phyloP scores from a whole-genome alignment of 2,797 vertebrate genomes.

The Neosilurus hyrtlii region DNA sequence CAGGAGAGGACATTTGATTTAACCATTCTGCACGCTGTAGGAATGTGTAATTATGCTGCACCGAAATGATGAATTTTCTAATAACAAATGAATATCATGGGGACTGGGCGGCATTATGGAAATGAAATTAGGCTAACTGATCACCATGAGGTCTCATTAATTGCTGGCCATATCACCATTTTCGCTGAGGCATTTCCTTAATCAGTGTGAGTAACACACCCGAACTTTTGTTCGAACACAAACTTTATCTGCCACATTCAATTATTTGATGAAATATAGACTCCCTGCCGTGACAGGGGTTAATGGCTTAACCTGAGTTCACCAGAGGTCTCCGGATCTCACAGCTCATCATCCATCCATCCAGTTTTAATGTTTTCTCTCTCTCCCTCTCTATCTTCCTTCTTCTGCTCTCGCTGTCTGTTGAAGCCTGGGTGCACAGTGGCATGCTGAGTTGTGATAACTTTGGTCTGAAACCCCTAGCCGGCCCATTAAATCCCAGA shows the following conservation, averaged over 20 bases:
- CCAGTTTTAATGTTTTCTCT: not conserved
- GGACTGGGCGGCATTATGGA: slow-evolving; percentile 22
- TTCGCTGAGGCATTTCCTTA: not conserved
- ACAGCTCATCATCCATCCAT: slow-evolving; percentile 15
- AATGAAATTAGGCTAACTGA: slow-evolving; percentile 28
- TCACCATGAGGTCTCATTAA: slow-evolving; percentile 26
- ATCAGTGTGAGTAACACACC: not conserved
- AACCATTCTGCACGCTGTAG: not conserved
- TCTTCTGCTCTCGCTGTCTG: slow-evolving; percentile 17
- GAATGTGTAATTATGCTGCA: slow-evolving; percentile 5
- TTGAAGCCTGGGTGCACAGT: not conserved
- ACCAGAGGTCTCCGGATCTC: slow-evolving; percentile 20
- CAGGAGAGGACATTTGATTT: not conserved
- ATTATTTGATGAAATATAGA: slow-evolving; percentile 7
- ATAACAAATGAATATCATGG: not conserved
- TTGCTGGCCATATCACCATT: slow-evolving; percentile 3
- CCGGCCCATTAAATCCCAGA: slow-evolving; percentile 61
- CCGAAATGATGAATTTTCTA: slow-evolving; percentile 6
- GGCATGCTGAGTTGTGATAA: slow-evolving; percentile 39
- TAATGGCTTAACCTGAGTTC: slow-evolving; percentile 17
- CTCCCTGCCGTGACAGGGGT: not conserved
- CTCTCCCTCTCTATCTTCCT: not conserved
- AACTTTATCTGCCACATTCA: not conserved
- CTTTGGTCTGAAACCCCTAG: slow-evolving; percentile 51
- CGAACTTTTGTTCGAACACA: slow-evolving; percentile 10